phyloP scores from a whole-genome alignment of 2,888 invertebrate genomes.

The Athrips mouffetella region DNA sequence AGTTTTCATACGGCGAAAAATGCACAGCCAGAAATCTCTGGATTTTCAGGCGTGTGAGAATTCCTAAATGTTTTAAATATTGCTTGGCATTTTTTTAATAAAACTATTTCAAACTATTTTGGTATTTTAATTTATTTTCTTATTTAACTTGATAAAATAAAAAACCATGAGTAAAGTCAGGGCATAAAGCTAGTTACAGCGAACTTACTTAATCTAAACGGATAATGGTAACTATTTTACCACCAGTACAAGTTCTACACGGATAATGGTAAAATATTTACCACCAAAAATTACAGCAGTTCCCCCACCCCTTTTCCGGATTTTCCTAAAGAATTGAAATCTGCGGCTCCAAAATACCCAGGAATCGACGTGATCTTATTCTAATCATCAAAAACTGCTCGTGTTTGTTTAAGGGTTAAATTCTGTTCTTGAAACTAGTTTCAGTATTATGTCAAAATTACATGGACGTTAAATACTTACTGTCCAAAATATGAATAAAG shows the following conservation, averaged over 20 bases:
- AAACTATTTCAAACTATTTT: background rate
- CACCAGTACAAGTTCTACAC: background rate
- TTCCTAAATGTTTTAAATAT: slow-evolving; percentile 3
- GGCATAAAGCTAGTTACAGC: too few species aligned
- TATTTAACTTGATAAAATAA: background rate
- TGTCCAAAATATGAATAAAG: too few species aligned
- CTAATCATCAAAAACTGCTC: background rate
- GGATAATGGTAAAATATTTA: slow-evolving; percentile 1
- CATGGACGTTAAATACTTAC: too few species aligned
- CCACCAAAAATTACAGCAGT: background rate
- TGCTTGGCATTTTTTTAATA: background rate
- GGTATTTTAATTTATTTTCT: background rate
- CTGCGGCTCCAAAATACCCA: background rate
- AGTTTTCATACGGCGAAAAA: slow-evolving; percentile 16
- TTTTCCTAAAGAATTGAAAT: background rate
- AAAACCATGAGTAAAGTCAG: too few species aligned
- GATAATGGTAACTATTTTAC: slow-evolving; percentile 1
- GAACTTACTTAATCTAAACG: too few species aligned
- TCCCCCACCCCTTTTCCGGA: background rate
- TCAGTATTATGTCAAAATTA: too few species aligned
- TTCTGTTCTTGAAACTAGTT: too few species aligned
- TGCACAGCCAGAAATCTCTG: background rate
- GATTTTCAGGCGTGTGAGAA: slow-evolving; percentile 8
- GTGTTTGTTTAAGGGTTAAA: slow-evolving; percentile 1
- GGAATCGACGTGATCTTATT: background rate